These are phyloP conservation scores for Fragum sueziense DNA, from an alignment of 2,888 invertebrate genomes.

Conservation along the genomic window DNA sequence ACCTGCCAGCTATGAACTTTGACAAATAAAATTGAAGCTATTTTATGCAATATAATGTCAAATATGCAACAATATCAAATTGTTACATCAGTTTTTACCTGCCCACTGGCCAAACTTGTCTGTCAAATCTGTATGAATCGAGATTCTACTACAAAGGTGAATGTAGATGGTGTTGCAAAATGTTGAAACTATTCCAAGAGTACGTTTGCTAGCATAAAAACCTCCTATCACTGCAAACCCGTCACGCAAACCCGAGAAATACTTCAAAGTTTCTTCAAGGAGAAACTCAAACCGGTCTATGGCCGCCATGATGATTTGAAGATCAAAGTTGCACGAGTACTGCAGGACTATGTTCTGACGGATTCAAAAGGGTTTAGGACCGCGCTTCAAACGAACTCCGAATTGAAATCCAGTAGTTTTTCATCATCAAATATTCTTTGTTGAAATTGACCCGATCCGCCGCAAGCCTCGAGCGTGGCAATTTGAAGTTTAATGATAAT, in stretches of 20 bases:
- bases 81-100: conserved; percentile 85
- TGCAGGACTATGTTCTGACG: too few relatives aligned
- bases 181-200: conserved; percentile 51
- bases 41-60: too few relatives aligned
- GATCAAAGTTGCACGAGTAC: too few relatives aligned
- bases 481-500: too few relatives aligned
- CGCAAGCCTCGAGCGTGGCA: too few relatives aligned
- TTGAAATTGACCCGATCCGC: too few relatives aligned
- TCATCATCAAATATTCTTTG: too few relatives aligned
- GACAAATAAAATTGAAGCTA: too few relatives aligned
- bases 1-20: too few relatives aligned
- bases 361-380: too few relatives aligned
- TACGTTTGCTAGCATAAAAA: conserved; percentile 69
- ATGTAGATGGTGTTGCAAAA: conserved; percentile 67
- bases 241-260: conserved; percentile 70
- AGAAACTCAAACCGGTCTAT: conserved; percentile 78
- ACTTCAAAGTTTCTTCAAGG: conserved; percentile 63
- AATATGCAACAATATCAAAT: not conserved
- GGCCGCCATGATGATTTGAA: conserved; percentile 74
- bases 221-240: conserved; percentile 74
- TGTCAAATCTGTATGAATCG: conserved; percentile 62
- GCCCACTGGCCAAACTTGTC: conserved; percentile 93
- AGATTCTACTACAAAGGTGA: conserved; percentile 68
- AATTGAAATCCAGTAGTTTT: too few relatives aligned
- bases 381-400: too few relatives aligned